phyloP scores from a whole-genome alignment of 1,140 invertebrate species.

The Solenopsis invicta region DNA sequence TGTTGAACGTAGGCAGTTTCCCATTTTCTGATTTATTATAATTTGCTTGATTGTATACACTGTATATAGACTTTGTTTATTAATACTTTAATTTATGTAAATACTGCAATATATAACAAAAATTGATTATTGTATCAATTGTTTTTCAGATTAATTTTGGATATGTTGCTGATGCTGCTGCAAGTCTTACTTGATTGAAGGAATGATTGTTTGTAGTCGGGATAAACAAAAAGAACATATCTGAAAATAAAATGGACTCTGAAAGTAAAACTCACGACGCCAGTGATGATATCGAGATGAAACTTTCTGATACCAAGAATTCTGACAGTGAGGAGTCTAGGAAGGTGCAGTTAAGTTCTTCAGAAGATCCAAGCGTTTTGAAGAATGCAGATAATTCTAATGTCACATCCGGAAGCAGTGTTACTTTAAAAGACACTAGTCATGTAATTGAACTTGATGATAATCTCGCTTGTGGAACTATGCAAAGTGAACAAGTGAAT shows the following conservation, averaged over 20 bases:
- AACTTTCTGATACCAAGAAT: not conserved
- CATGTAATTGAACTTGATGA: not conserved
- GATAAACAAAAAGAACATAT: not conserved
- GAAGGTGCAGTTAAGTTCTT: not conserved
- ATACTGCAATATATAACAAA: not conserved
- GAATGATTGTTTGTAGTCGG: not conserved
- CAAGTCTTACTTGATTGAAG: not conserved
- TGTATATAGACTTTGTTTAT: not conserved
- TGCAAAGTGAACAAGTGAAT: not conserved
- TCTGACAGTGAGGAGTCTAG: not conserved
- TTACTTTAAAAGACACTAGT: not conserved
- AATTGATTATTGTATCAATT: not conserved
- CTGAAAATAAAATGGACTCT: conserved; percentile 29
- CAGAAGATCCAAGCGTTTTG: not conserved
- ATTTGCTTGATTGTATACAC: not conserved
- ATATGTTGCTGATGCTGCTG: not conserved
- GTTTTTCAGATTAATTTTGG: not conserved
- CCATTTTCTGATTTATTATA: not conserved
- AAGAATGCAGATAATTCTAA: not conserved
- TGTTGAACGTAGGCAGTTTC: too few species aligned
- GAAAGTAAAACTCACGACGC: too few species aligned
- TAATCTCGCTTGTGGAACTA: not conserved
- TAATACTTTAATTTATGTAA: not conserved
- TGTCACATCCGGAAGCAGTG: not conserved
- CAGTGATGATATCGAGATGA: not conserved